Evolutionary conservation across 1,140 invertebrate species (phyloP), one percentile per base, ranked within the genome.

Genomic region (Drusus annulatus): DNA sequence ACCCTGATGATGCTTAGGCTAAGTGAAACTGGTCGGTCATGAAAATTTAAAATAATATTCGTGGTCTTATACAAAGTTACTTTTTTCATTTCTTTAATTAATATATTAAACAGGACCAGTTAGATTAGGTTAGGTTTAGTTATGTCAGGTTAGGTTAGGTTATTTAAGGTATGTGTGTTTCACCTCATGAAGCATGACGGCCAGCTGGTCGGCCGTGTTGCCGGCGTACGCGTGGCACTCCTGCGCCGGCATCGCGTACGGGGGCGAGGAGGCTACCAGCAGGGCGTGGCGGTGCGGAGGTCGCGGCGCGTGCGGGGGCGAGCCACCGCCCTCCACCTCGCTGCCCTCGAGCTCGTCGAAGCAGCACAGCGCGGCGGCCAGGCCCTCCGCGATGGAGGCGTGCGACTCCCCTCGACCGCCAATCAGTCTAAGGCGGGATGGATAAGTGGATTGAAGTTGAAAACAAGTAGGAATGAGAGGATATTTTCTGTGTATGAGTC

Each of bases 261-360:
- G 97, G 7, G 96, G 95, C n/a, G 97, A 98, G 87, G 97, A 98
- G 86, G 96, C 98, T 23, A 98, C 91, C 8, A 98, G 88, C 75
- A 99, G 94, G 84, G 97, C 96, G 88, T 98, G 96, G 76, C 91
- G 88, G 45, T 89, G 88, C 0, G 82, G 79, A 0, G 76, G 0
- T 23, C 76, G 45, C 36, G 58, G 58, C 13, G 4, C 87, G 84
- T 10, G 86, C 86, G 19, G 58, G n/a, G 31, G 69, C 19, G 76
- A 23, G 50, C 23, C 52, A 8, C 15, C 73, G 23, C 51, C 73
- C 8, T 28, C 36, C 13, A 23, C 15, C 58, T 56, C 2, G 31
- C 19, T 45, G 31, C 17, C 87, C 83, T 94, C 93, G 4, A 98
- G 89, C 87, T 98, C 97, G 85, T 98, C 97, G 84, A 98, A 94